Evolutionary conservation across 2,888 invertebrate genomes (phyloP), one percentile per base, ranked within the genome.

Genomic region (Andrena chrysosceles): DNA sequence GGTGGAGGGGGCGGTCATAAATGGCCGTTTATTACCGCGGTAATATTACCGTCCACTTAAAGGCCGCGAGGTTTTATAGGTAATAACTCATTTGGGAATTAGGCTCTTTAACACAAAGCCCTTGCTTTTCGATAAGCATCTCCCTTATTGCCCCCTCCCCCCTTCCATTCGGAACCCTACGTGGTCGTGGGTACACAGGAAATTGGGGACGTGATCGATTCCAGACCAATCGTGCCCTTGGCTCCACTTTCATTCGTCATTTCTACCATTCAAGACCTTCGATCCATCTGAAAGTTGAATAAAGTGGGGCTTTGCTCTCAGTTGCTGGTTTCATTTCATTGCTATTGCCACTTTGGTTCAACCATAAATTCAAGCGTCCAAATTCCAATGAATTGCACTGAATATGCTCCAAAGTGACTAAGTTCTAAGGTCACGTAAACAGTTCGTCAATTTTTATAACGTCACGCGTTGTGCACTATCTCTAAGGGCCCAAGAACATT

Each of bases 51-150:
- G 90, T 88, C 89, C 90, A 89, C 89, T 90, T 86, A 88, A 91
- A 90, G 89, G 86, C 88, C 89, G 85, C 86, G 79, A 78, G 56
- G 85, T 91, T 92, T 91, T 91, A 92, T 92, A 90, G 91, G 89
- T 91, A 89, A 91, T 91, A 92, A 92, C 89, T 93, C 91, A 92
- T 90, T 89, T 89, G 87, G 82, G 88, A 92, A 92, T 92, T 92
- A 91, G 91, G 83, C 91, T 91, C 90, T 92, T 92, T 91, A 92
- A 90, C 90, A 88, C 91, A 90, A 91, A 88, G 90, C 85, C 89
- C 89, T 90, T 84, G 86, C 64, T 87, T 89, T 86, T 89, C 88
- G 90, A 90, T 90, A 90, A 91, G 87, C 87, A 91, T 91, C 89
- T 88, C 67, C 62, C 66, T 29, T 42, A 42, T 42, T 16, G 42